Evolutionary conservation across 1,140 invertebrate species (phyloP).

Genomic region (Propsilocerus akamusi): DNA sequence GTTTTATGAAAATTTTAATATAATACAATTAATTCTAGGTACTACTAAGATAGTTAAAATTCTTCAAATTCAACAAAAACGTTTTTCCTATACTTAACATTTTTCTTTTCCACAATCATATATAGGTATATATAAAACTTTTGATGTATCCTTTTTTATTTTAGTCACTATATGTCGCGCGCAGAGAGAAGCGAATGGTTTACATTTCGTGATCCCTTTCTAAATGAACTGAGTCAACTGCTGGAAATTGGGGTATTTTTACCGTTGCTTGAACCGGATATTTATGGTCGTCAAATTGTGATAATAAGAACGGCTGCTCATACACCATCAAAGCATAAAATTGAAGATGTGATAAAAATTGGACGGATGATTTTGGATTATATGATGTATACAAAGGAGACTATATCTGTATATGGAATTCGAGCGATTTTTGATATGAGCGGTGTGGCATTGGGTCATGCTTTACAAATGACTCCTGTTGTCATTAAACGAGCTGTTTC

Average conservation of each 20-base stretch:
- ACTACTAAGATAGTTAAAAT: too few relatives aligned
- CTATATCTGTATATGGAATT: conserved; percentile 34
- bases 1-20: too few relatives aligned
- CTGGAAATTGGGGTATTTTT: conserved; percentile 36
- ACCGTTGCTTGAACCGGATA: conserved; percentile 31
- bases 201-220: conserved; percentile 31
- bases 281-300: conserved; percentile 29
- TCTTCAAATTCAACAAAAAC: too few relatives aligned
- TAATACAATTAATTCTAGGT: too few relatives aligned
- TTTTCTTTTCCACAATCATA: too few relatives aligned
- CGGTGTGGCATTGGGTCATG: conserved; percentile 34
- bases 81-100: too few relatives aligned
- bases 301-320: conserved; percentile 34
- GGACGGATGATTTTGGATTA: conserved; percentile 37
- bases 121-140: too few relatives aligned
- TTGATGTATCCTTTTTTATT: conserved; percentile 4
- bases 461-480: conserved; percentile 32
- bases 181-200: conserved; percentile 36
- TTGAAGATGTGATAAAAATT: conserved; percentile 37
- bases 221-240: conserved; percentile 33
- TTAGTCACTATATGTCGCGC: conserved; percentile 34
- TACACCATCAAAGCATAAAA: conserved; percentile 30
- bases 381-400: conserved; percentile 26
- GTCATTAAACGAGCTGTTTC: conserved; percentile 35
- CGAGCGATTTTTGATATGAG: conserved; percentile 38